phyloP scores from a whole-genome alignment of 1,140 invertebrate species.

The Scylla paramamosain region DNA sequence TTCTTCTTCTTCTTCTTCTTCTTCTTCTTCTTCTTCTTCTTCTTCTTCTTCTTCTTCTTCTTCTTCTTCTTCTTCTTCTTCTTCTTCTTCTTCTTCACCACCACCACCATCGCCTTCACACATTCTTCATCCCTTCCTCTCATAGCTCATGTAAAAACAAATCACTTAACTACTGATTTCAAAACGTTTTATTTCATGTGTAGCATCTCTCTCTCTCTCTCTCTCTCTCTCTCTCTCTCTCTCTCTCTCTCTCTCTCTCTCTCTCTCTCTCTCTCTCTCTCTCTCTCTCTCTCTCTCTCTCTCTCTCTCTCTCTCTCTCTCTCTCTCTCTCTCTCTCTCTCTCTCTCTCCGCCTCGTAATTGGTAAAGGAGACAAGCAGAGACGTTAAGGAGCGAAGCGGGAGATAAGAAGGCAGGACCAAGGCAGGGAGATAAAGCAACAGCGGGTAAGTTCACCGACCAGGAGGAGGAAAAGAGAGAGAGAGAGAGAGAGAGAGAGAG shows the following conservation, averaged over 20 bases:
- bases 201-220: neutral
- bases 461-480: neutral
- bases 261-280: neutral
- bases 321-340: conserved; percentile 5
- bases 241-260: neutral
- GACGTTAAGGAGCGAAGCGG: neutral
- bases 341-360: neutral
- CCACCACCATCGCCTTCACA: no score
- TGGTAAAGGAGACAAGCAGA: neutral
- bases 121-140: no score
- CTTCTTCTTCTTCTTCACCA: neutral
- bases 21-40: neutral
- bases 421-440: neutral
- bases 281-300: conserved; percentile 24
- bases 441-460: neutral
- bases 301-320: neutral
- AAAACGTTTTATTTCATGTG: no score
- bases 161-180: no score
- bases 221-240: conserved; percentile 26
- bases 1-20: neutral
- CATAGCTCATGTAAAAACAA: no score
- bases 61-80: neutral
- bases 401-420: neutral
- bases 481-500: no score
- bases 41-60: conserved; percentile 15